Evolutionary conservation across 2,113 vertebrate species (phyloP), one percentile per base, ranked within the genome.

Genomic region (Oryzias woworae): DNA sequence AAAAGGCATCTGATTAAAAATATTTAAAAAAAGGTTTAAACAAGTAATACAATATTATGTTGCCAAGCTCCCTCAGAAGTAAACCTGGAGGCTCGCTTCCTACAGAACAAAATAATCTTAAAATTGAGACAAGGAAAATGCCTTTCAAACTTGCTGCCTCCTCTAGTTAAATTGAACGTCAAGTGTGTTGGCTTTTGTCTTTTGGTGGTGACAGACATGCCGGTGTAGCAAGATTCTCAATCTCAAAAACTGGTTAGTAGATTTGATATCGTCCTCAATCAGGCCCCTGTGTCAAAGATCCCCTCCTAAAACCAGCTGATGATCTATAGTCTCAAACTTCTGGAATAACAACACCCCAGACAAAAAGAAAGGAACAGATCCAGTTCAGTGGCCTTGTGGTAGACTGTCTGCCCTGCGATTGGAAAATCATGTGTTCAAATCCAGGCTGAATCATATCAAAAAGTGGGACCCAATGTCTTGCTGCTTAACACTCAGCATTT

Each of bases 51-150:
- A 74, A 65, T 66, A 58, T 84, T 59, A 57, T 46, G 41, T 41
- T 81, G 87, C 84, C 84, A 91, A 83, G 58, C 45, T 62, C 69
- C 56, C 23, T 65, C 62, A 50, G 45, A 75, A 82, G 66, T 66
- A 59, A 77, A 60, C 22, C 58, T 80, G 87, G 87, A 72, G 77
- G 71, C 70, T 86, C 18, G 74, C 82, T 90, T 90, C 84, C 86
- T 83, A 52, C 64, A 48, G 1, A 4, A 69, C 14, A 41, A 71
- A 49, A 72, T 58, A 52, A 82, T 80, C 75, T 82, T 72, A 59
- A 52, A 86, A 78, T 83, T 85, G 84, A 85, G 69, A 72, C 67
- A 77, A 80, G 18, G 69, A 53, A 59, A 76, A 85, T 84, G 78
- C 74, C 74, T 75, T 76, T 71, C 55, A 41, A 77, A 51, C 64